Base-by-base conservation (phyloP, 1,140 invertebrate genomes). In the Euglossa dilemma region DNA sequence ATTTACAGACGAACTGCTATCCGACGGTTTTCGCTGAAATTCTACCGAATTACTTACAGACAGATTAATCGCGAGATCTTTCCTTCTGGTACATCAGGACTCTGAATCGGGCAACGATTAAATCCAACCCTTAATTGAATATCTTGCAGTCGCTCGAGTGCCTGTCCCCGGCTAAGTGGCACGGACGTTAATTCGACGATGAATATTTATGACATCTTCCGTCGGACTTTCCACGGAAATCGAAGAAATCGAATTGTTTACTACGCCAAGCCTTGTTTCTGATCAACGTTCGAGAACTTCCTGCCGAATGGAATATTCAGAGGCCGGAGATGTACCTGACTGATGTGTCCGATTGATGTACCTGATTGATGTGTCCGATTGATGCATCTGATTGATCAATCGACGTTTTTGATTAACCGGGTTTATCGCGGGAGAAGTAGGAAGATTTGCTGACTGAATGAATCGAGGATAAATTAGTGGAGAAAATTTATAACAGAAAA, bases 171-270 rank as follows among this genome's bases (percentile, higher is more conserved):
- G 23, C n/a, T 36, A 36, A 72, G 54, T 59, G 43, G 9, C 56
- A 47, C 50, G 57, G 45, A 75, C 47, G 25, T 36, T 64, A 75
- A 52, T 75, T 64, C 45, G 18, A 6, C 47, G 73, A 75, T 75
- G 73, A 75, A 75, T 75, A 75, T 75, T 75, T 75, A 75, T 75
- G 52, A 75, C n/a, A 23, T 52, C 73, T 36, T 52, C 36, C 36
- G 36, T 36, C 36, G 36, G 36, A 36, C 36, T 36, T 50, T 1
- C 28, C 59, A 16, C n/a, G 2, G 9, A 25, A 64, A 12, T 52
- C 14, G 14, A 64, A 64, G 20, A 28, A 75, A 64, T 47, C 18
- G 25, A 20, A 18, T 8, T 20, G 25, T 64, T 45, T 25, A 20
- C 71, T 2, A 9, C 36, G 36, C 4, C 8, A 36, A 57, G 20